Percentiles rank a stretch among this genome's conserved stretches.
phyloP scores from a whole-genome alignment of 2,113 vertebrate species.

The Rattus rattus region DNA sequence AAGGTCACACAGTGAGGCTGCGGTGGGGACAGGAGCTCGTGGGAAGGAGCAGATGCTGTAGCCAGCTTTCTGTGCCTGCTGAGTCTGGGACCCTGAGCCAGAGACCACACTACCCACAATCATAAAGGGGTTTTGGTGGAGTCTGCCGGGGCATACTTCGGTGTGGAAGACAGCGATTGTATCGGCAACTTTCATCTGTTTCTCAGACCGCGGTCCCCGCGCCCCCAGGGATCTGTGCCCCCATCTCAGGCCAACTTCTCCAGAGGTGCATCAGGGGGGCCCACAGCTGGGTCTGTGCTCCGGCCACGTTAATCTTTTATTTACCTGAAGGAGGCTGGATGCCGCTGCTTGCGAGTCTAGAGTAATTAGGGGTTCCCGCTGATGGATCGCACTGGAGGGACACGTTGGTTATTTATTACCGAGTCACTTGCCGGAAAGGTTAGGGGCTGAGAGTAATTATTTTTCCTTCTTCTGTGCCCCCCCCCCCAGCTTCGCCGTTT shows the following conservation, averaged over 20 bases:
- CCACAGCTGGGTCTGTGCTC: slow-evolving; percentile 63
- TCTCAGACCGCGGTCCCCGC: fast-evolving
- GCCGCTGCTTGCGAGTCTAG: slow-evolving; percentile 87
- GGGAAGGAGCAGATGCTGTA: not conserved
- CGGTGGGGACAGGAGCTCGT: not conserved
- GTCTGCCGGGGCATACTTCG: not conserved
- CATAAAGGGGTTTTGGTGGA: fast-evolving
- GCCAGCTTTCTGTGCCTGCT: not conserved
- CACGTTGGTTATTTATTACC: slow-evolving; percentile 89
- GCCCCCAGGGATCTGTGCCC: fast-evolving
- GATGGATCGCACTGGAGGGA: slow-evolving; percentile 88
- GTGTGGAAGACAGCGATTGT: fast-evolving
- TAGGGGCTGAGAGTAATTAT: slow-evolving; percentile 91
- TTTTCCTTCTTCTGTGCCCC: slow-evolving; percentile 82
- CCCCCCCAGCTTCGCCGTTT: slow-evolving; percentile 29
- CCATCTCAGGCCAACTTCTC: not conserved
- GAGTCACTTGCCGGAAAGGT: slow-evolving; percentile 90
- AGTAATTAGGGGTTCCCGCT: slow-evolving; percentile 89
- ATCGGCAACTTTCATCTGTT: fast-evolving
- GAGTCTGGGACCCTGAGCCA: not conserved
- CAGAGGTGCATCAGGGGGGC: not conserved
- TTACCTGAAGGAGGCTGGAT: slow-evolving; percentile 88
- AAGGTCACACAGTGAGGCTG: not conserved
- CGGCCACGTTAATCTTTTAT: slow-evolving; percentile 87
- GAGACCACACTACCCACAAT: not conserved